Base-by-base conservation (phyloP, 2,113 vertebrate genomes). In the Montifringilla adamsi region DNA sequence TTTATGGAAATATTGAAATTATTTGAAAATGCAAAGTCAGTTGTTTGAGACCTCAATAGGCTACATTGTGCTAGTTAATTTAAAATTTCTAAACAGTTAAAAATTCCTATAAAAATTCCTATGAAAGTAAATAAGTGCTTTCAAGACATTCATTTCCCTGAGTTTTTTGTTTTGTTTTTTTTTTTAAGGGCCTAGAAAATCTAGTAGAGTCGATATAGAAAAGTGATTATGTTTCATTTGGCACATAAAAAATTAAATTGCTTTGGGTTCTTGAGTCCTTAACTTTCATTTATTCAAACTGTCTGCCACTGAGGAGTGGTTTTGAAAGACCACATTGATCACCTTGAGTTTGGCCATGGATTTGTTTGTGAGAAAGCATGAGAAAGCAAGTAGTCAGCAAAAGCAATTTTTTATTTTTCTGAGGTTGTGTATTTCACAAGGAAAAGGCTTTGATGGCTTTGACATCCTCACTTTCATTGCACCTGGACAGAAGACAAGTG, bases 281-380 rank as follows among this genome's bases (percentile, higher is more conserved):
- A 83, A 81, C 64, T 92, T 93, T 81, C 74, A 91, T 90, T 92
- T 94, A 91, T 94, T 82, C 76, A 92, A 85, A 64, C 84, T 91
- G 50, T 67, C 68, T 96, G 41, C 60, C 43, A 56, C 15, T 92
- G 89, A 89, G 91, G 49, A 94, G 87, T 79, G 73, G 49, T 83
- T 80, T 75, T 83, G 44, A 89, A 89, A 89, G 83, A 59, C 46
- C 16, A 15, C 70, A 89, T 93, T 90, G 85, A 93, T 95, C 78
- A 92, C 83, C 56, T 50, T 67, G 67, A 26, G 15, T 94, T 87
- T 80, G 63, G 53, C 39, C 66, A 88, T 63, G 56, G 88, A 83
- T 43, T 44, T 68, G 62, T 37, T 84, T 91, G 44, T 55, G 43
- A 78, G 81, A 85, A 83, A 81, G 23, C 52, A 66, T 52, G 50